Conservation (phyloP, 2,113 vertebrate species). For the Anolis carolinensis region DNA sequence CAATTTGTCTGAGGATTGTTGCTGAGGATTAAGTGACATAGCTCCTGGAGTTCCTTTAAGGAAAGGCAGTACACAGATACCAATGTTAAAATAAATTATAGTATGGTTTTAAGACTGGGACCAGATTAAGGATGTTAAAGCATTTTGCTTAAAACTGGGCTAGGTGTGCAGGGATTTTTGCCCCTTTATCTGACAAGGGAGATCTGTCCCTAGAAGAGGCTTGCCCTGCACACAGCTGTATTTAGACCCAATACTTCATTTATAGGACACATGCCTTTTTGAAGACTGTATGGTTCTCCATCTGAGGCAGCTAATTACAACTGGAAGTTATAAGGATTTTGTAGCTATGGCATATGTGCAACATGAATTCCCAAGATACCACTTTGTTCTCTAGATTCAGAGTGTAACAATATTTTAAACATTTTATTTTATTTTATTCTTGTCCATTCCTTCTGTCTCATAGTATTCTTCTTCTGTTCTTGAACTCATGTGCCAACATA, state of each 20-base stretch:
- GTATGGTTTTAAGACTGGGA: not conserved
- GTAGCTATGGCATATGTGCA: not conserved
- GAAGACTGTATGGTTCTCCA: too few species aligned
- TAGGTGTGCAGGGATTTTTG: not conserved
- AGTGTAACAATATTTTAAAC: not conserved
- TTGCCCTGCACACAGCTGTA: not conserved
- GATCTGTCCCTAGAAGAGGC: not conserved
- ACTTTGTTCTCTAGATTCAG: conserved; percentile 39
- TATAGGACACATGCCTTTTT: not conserved
- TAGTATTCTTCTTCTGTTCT: not conserved
- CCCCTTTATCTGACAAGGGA: not conserved
- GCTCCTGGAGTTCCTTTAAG: not conserved
- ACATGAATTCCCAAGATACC: conserved; percentile 30
- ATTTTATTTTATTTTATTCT: not conserved
- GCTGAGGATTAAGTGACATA: not conserved
- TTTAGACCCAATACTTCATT: not conserved
- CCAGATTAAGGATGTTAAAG: not conserved
- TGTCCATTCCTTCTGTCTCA: not conserved
- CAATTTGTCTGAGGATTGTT: not conserved
- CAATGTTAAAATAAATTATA: not conserved
- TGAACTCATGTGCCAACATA: too few species aligned
- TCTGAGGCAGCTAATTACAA: not conserved
- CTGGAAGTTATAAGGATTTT: not conserved
- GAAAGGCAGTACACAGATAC: not conserved
- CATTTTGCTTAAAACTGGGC: not conserved